These are phyloP conservation scores for Meiosimyza decipiens DNA, from an alignment of 2,888 invertebrate genomes.

Conservation along the genomic window DNA sequence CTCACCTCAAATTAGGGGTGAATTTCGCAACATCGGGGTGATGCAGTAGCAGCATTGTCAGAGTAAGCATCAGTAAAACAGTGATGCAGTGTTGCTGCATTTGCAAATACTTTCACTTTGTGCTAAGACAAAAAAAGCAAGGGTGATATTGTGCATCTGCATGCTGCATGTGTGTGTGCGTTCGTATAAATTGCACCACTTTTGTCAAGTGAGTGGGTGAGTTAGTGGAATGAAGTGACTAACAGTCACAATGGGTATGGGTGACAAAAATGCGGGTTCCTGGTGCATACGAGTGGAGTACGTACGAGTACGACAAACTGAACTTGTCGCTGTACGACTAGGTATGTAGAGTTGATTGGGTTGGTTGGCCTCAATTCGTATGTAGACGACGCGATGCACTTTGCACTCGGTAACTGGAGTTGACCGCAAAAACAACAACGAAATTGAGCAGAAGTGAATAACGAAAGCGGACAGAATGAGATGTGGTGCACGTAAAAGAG, in stretches of 20 bases:
- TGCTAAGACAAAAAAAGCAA: neutral
- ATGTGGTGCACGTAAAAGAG: no score
- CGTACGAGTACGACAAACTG: no score
- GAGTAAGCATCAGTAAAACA: neutral
- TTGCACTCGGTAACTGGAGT: no score
- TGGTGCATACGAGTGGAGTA: neutral
- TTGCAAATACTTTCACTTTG: neutral
- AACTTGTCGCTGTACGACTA: neutral
- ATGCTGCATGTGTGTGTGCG: neutral
- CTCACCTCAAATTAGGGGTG: constrained; percentile 37
- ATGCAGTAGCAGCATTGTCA: neutral
- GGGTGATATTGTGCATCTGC: neutral
- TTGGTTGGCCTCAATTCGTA: neutral
- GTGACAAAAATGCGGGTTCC: neutral
- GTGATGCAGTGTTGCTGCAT: neutral
- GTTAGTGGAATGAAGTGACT: constrained; percentile 7
- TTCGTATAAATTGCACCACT: constrained; percentile 11
- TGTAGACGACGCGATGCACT: no score
- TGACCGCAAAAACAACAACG: no score
- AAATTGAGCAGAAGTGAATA: no score
- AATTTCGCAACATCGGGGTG: neutral
- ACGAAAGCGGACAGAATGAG: no score
- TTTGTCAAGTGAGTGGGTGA: constrained; percentile 7
- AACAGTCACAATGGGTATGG: neutral
- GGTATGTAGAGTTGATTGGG: neutral